These are phyloP conservation scores for Sorex araneus DNA, from an alignment of 2,113 vertebrate species.

Conservation along the genomic window DNA sequence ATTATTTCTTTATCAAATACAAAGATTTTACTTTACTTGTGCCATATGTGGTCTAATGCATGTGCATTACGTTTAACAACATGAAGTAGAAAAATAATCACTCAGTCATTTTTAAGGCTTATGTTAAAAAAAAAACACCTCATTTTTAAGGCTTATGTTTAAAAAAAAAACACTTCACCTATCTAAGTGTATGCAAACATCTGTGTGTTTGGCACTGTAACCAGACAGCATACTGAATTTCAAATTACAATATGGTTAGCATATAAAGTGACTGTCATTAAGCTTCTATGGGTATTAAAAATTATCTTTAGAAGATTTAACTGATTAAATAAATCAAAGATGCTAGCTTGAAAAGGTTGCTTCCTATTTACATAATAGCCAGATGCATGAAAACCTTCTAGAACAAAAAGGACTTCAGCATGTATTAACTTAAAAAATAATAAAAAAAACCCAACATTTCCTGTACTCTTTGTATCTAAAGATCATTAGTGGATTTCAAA, in stretches of 20 bases:
- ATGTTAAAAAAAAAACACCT: constrained; percentile 51
- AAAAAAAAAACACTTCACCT: constrained; percentile 42
- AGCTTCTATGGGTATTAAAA: constrained; percentile 60
- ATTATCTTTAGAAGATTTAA: constrained; percentile 57
- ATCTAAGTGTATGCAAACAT: constrained; percentile 16
- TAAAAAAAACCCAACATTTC: constrained; percentile 74
- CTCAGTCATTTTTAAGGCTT: constrained; percentile 21
- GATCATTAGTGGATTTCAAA: constrained; percentile 85
- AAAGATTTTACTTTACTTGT: constrained; percentile 39
- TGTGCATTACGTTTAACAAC: not conserved
- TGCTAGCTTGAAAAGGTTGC: constrained; percentile 61
- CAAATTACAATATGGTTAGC: constrained; percentile 47
- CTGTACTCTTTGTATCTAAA: constrained; percentile 67
- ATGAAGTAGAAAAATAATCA: constrained; percentile 7
- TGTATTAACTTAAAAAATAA: constrained; percentile 81
- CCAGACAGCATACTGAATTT: constrained; percentile 32
- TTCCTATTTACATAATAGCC: constrained; percentile 71
- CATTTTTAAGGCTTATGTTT: constrained; percentile 56
- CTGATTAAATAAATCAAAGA: constrained; percentile 72
- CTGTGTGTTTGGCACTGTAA: constrained; percentile 44
- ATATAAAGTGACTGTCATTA: constrained; percentile 52
- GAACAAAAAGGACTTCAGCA: constrained; percentile 65
- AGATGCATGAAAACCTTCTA: constrained; percentile 73
- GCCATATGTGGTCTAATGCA: not conserved
- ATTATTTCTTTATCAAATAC: not conserved